Base-by-base conservation (phyloP, 2,888 invertebrate genomes). In the Lordiphosa andalusiaca region DNA sequence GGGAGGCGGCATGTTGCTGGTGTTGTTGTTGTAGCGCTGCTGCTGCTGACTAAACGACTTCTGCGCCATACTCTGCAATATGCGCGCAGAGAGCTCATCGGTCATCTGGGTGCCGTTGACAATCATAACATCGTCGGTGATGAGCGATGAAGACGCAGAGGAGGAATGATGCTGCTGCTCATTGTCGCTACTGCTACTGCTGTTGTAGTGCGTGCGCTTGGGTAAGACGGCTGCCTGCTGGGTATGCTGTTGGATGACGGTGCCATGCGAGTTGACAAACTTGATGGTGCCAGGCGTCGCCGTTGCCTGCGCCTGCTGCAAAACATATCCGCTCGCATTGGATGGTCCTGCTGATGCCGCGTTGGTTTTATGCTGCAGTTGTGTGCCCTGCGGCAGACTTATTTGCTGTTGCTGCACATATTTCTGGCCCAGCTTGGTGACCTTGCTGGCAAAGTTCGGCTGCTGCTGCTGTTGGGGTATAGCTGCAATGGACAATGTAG, bases 61-160 rank as follows among this genome's bases (percentile, higher is more conserved):
- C 54, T 89, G 89, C 0, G 89, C 89, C 86, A 90, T 89, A 63
- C 90, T 89, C 57, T 90, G 89, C 21, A 90, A 63, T 40, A 90
- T 90, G 38, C 89, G 84, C 3, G 89, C 89, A 33, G 90, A 89
- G 2, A 89, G 37, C 67, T 89, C 90, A 52, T 90, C 90, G 2
- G 89, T 89, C 89, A 89, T 89, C 61, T 89, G 88, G 1, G 89
- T 89, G 30, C 90, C 89, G 72, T 90, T 90, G 6, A 89, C 89
- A 67, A 89, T 88, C 86, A 89, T 87, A 13, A 89, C 88, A 59
- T 90, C 89, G 47, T 89, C 89, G 13, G 85, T 80, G 50, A 87
- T 70, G 25, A 87, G 50, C n/a, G 85, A 77, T 3, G 84, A 70
- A 42, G 54, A 50, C 53, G 70, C 23, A 57, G 50, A 44, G 60